Percentiles rank a stretch among this genome's conserved stretches.
These are phyloP conservation scores for Noctua comes DNA, from an alignment of 2,888 invertebrate genomes.

Conservation along the genomic window DNA sequence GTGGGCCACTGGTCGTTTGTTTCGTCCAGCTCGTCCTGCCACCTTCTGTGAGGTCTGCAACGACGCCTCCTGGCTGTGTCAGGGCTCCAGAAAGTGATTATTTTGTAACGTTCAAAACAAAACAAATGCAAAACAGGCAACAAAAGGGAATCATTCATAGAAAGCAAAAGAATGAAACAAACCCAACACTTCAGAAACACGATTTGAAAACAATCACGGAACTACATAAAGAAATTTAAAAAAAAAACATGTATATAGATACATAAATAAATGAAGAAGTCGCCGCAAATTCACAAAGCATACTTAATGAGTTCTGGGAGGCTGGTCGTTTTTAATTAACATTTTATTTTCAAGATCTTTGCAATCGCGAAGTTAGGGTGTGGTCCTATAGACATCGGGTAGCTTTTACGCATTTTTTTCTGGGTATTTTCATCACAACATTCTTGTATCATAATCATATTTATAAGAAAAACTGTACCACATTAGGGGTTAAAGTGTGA, in stretches of 20 bases:
- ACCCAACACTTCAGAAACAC: constrained; percentile 36
- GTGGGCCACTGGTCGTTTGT: no score
- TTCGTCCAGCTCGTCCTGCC: no score
- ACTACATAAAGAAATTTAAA: constrained; percentile 56
- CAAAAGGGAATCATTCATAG: constrained; percentile 14
- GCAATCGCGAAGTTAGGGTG: constrained; percentile 22
- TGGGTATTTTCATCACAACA: background rate
- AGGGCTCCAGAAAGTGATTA: no score
- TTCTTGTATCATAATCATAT: no score
- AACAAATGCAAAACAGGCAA: constrained; percentile 10
- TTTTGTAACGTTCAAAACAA: background rate
- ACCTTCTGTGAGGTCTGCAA: no score
- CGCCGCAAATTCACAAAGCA: constrained; percentile 70
- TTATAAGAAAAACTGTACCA: no score
- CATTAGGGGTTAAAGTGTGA: no score
- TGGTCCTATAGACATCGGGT: background rate
- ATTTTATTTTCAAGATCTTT: constrained; percentile 75
- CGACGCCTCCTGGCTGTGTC: no score
- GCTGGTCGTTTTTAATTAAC: constrained; percentile 78
- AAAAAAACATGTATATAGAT: constrained; percentile 39
- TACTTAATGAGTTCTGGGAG: constrained; percentile 73
- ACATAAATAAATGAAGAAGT: constrained; percentile 41
- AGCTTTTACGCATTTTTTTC: background rate
- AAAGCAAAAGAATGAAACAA: constrained; percentile 19
- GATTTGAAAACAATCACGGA: constrained; percentile 47